These are phyloP conservation scores for Hippoglossus stenolepis DNA, from an alignment of 2,113 vertebrate genomes.

Conservation along the genomic window DNA sequence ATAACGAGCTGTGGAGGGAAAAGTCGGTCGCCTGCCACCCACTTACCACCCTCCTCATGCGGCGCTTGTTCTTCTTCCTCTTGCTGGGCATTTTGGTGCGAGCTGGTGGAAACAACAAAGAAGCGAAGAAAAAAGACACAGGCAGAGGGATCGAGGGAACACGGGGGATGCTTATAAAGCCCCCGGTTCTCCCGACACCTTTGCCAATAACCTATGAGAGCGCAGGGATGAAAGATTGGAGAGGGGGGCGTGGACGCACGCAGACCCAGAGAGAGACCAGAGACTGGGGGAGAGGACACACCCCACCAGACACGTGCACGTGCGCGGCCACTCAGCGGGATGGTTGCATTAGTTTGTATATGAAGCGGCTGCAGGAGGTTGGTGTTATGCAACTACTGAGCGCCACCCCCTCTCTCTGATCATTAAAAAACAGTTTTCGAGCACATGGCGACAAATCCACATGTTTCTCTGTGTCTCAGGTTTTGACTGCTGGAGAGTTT, in stretches of 20 bases:
- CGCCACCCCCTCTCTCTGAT: too few relatives aligned
- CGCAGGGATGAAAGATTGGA: constrained; percentile 25
- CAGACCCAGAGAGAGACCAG: constrained; percentile 6
- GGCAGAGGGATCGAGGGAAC: neutral
- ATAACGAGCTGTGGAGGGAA: neutral
- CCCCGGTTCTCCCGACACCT: constrained; percentile 47
- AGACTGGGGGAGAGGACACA: neutral
- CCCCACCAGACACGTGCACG: constrained; percentile 12
- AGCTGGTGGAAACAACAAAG: constrained; percentile 13
- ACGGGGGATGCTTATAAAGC: constrained; percentile 70
- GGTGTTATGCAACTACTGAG: too few relatives aligned
- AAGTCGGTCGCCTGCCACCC: neutral
- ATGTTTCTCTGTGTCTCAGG: too few relatives aligned
- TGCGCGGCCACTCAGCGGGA: constrained; percentile 21
- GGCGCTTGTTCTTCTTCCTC: constrained; percentile 82
- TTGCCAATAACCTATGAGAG: constrained; percentile 63
- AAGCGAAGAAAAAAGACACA: constrained; percentile 5
- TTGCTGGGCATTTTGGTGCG: constrained; percentile 77
- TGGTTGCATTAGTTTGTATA: constrained; percentile 11
- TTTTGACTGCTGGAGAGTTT: too few relatives aligned
- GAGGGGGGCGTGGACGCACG: constrained; percentile 53
- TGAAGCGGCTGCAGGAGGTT: neutral
- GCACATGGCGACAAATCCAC: too few relatives aligned
- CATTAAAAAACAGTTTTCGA: too few relatives aligned
- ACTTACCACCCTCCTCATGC: constrained; percentile 79